These are phyloP conservation scores for Ganaspis sp. DNA, from an alignment of 1,140 invertebrate genomes.

Conservation along the genomic window DNA sequence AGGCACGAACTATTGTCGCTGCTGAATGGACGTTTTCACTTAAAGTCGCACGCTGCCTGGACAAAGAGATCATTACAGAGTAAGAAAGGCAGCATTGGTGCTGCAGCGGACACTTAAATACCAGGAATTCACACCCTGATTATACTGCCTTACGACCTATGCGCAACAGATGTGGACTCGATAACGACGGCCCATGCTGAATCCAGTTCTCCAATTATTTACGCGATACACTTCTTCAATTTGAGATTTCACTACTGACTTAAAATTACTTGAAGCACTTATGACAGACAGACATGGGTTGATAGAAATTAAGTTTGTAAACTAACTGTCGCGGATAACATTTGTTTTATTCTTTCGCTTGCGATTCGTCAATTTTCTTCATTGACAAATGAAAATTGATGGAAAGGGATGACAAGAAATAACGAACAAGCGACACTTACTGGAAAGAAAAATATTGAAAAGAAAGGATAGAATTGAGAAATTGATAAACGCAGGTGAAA, in stretches of 20 bases:
- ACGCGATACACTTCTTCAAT: neutral
- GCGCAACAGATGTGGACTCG: conserved; percentile 41
- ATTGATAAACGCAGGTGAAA: no score
- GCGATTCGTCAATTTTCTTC: no score
- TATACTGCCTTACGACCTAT: conserved; percentile 51
- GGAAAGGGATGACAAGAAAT: no score
- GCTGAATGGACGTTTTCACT: conserved; percentile 67
- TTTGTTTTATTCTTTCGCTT: no score
- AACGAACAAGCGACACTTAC: no score
- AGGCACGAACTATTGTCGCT: conserved; percentile 64
- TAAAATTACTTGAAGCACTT: neutral
- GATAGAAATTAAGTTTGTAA: no score
- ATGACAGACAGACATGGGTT: no score
- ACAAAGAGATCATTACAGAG: conserved; percentile 73
- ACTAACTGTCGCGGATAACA: no score
- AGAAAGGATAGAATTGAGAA: no score
- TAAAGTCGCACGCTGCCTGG: conserved; percentile 65
- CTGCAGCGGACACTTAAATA: conserved; percentile 67
- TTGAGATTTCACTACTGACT: neutral
- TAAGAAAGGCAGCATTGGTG: conserved; percentile 59
- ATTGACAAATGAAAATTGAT: no score
- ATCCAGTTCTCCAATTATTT: conserved; percentile 18
- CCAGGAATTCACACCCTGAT: conserved; percentile 72
- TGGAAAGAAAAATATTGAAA: no score
- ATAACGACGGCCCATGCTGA: conserved; percentile 39